These are phyloP conservation scores for Falcunculus frontatus DNA, from an alignment of 2,113 vertebrate genomes.

Conservation along the genomic window DNA sequence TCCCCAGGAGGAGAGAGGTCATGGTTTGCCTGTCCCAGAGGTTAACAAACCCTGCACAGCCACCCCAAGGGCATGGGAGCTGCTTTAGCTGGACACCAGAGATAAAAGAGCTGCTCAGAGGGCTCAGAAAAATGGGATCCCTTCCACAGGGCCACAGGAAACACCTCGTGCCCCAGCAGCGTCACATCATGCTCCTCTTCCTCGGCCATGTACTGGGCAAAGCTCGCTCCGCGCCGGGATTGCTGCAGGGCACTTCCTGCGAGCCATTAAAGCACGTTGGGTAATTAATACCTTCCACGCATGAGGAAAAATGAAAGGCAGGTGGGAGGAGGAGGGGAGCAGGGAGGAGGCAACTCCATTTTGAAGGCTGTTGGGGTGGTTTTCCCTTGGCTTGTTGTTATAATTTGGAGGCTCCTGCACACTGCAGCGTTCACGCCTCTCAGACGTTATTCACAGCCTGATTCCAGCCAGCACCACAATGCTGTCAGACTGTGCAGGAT, in stretches of 20 bases:
- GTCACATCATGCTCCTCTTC: neutral
- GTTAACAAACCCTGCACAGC: neutral
- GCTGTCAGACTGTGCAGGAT: neutral
- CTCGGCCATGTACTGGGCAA: neutral
- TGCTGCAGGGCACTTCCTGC: conserved; percentile 30
- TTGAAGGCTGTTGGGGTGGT: neutral
- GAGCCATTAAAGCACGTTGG: neutral
- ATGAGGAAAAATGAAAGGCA: conserved; percentile 32
- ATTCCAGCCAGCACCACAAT: neutral
- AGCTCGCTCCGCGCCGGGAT: neutral
- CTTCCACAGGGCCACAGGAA: neutral
- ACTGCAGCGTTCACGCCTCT: neutral
- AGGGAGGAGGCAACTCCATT: neutral
- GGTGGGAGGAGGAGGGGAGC: conserved; percentile 13
- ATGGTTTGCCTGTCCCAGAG: neutral
- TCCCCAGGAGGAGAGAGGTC: neutral
- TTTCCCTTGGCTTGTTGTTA: neutral
- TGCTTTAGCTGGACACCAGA: neutral
- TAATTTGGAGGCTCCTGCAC: neutral
- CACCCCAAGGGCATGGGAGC: neutral
- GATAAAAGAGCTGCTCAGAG: neutral
- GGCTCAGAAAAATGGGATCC: neutral
- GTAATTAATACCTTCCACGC: conserved; percentile 57
- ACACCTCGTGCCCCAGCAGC: neutral
- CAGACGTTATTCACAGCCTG: accelerated